Evolutionary conservation across 2,113 vertebrate species (phyloP).

Genomic region (Nothoprocta perdicaria): DNA sequence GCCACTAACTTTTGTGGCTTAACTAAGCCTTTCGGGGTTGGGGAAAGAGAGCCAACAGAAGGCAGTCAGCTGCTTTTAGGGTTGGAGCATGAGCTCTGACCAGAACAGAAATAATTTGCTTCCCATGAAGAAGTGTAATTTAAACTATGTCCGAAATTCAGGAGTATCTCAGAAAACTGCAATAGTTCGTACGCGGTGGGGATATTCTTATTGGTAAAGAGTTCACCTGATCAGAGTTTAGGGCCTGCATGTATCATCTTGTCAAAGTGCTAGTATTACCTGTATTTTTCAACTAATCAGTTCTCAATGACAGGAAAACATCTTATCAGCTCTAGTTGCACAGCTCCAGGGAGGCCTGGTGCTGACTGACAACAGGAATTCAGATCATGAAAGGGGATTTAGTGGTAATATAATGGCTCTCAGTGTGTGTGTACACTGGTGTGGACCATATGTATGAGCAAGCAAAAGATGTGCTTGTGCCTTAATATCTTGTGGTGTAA

Average conservation of each 20-base stretch:
- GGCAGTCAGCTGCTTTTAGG: constrained; percentile 46
- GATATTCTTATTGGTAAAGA: constrained; percentile 44
- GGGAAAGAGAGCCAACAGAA: constrained; percentile 58
- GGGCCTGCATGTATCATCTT: neutral
- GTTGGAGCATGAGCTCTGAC: constrained; percentile 38
- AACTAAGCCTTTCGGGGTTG: constrained; percentile 61
- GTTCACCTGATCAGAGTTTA: neutral
- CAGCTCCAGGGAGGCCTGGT: neutral
- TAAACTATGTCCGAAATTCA: neutral
- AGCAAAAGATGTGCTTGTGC: neutral
- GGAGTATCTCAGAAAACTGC: constrained; percentile 20
- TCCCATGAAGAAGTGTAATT: constrained; percentile 24
- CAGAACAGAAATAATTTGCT: constrained; percentile 60
- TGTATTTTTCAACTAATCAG: neutral
- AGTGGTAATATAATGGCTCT: neutral
- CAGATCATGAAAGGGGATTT: neutral
- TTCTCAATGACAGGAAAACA: neutral
- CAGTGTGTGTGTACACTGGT: neutral
- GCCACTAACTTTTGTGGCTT: constrained; percentile 66
- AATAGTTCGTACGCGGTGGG: neutral
- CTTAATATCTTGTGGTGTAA: neutral
- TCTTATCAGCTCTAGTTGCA: neutral
- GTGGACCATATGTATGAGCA: neutral
- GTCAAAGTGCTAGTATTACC: neutral
- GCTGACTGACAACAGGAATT: constrained; percentile 10